Conservation (phyloP, 2,113 vertebrate genomes). For the Mormyrus lacerda region DNA sequence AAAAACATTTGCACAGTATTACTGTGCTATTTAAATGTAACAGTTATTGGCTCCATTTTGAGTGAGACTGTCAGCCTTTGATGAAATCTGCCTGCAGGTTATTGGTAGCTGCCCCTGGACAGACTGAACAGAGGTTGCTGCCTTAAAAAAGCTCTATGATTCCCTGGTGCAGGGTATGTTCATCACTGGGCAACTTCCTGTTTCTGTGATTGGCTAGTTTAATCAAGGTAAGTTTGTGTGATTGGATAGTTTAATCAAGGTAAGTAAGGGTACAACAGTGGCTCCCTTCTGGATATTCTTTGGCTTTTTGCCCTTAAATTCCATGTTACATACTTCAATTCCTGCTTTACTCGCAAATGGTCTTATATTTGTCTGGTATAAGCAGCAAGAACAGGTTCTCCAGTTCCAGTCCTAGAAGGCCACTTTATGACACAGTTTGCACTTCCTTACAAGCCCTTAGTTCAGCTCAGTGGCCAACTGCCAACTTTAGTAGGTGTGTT, state of each 20-base stretch:
- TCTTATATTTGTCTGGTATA: background rate
- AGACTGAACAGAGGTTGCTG: background rate
- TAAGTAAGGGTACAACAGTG: background rate
- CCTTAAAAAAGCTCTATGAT: background rate
- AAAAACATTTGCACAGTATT: background rate
- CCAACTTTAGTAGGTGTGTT: background rate
- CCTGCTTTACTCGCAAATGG: background rate
- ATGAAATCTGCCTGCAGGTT: background rate
- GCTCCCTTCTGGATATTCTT: background rate
- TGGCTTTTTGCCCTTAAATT: background rate
- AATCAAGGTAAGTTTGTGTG: background rate
- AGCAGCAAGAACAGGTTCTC: background rate
- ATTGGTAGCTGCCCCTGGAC: background rate
- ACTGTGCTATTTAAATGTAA: background rate
- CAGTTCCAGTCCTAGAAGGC: background rate
- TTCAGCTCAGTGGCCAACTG: background rate
- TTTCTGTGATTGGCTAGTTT: background rate
- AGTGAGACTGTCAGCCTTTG: background rate
- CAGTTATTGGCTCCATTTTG: background rate
- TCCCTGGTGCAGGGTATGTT: background rate
- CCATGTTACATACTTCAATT: background rate
- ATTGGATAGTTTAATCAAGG: background rate
- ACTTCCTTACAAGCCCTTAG: background rate
- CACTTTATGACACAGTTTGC: background rate
- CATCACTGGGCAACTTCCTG: background rate